Base-by-base conservation (phyloP, 2,888 invertebrate genomes). In the Iphiclides podalirius region DNA sequence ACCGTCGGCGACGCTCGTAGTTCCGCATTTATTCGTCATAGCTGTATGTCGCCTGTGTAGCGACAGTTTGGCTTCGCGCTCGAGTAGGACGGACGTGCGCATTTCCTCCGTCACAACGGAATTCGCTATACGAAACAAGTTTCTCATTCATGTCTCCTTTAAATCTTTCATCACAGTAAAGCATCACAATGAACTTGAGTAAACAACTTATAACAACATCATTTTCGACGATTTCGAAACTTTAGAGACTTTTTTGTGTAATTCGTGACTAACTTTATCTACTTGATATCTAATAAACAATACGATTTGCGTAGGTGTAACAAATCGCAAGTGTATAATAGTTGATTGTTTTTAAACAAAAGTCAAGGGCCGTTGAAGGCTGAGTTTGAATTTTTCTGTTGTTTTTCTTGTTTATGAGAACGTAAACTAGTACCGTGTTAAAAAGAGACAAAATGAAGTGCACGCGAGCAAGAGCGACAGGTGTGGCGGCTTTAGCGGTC, bases 401-500 rank as follows among this genome's bases (percentile, higher is more conserved):
- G 72, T 77, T 76, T 76, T 66, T 67, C 75, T 78, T 69, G 77
- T 79, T 68, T 75, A 71, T 67, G 66, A 73, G 75, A 72, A 75
- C 79, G 72, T 72, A 69, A 66, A 66, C 66, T 60, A 65, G 66
- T 70, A 71, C 68, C 66, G 75, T 67, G 85, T 79, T 73, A 64
- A 79, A 87, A 73, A 84, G 85, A 80, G 87, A 87, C 84, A 83
- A 80, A 59, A 88, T 86, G 87, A 79, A 69, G 76, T 72, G 72
- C 63, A 68, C 71, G 54, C 77, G 75, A 59, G 74, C 64, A 63
- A 70, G 83, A 75, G 79, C 75, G 85, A 86, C 87, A 87, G 87
- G 88, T 88, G 88, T 79, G 83, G 84, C 68, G 73, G 78, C 75
- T 67, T 66, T 85, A 63, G 83, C 78, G 70, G 72, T 86, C 62